A percentile compares a stretch with the other conserved stretches of the same genome.
Conservation (phyloP, 1,140 invertebrate species). For the Drosophila pachea region DNA sequence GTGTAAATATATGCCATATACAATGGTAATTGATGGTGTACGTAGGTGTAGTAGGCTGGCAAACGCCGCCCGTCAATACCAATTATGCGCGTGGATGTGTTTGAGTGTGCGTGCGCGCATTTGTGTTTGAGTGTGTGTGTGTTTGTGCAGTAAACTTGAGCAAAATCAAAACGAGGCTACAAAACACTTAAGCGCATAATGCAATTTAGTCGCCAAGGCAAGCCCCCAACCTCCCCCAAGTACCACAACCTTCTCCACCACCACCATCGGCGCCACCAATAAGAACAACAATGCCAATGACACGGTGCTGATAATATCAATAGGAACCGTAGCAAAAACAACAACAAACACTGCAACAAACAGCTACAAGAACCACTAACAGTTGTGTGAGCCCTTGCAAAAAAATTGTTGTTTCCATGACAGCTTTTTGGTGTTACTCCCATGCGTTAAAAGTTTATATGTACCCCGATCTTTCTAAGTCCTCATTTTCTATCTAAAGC, state of each 20-base stretch:
- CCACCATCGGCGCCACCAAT: conserved; percentile 21
- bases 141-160: conserved; percentile 51
- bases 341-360: neutral
- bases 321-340: conserved; percentile 18
- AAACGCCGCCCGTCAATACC: conserved; percentile 48
- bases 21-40: conserved; percentile 47
- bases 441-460: neutral
- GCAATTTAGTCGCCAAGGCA: conserved; percentile 64
- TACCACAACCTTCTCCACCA: neutral
- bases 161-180: conserved; percentile 68
- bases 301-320: conserved; percentile 38
- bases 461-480: conserved; percentile 6
- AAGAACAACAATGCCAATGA: conserved; percentile 47
- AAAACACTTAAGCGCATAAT: conserved; percentile 70
- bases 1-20: conserved; percentile 53
- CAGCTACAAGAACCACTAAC: neutral
- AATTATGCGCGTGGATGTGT: conserved; percentile 30
- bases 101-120: conserved; percentile 4
- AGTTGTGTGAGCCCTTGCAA: conserved; percentile 30
- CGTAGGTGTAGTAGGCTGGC: conserved; percentile 35
- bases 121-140: conserved; percentile 7
- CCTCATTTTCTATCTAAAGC: conserved; percentile 19
- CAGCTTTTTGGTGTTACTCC: neutral
- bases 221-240: conserved; percentile 18
- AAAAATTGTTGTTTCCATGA: conserved; percentile 30